phyloP scores from a whole-genome alignment of 92 coral and sea anemone genomes.

The Epizoanthus rinbou region DNA sequence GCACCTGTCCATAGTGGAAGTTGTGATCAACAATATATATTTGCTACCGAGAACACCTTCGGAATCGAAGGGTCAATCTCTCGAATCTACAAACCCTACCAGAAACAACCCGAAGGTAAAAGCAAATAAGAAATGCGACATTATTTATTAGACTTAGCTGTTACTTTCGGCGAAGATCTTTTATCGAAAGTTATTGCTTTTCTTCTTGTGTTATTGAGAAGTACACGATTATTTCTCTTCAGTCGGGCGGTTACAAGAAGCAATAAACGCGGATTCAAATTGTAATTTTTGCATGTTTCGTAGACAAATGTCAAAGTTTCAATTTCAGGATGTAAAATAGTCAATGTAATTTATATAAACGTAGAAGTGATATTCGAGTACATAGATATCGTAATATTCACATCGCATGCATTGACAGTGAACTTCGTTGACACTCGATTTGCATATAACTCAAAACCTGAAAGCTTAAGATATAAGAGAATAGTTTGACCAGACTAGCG shows the following conservation, averaged over 20 bases:
- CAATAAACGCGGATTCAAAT: neutral
- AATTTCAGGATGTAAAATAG: neutral
- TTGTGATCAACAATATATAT: constrained; percentile 36
- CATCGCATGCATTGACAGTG: no score
- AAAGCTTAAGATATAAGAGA: neutral
- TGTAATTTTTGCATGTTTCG: neutral
- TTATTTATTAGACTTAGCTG: neutral
- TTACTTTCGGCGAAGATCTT: neutral
- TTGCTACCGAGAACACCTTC: constrained; percentile 26
- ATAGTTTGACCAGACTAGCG: neutral
- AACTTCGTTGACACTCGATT: no score
- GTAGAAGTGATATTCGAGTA: no score
- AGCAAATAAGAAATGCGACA: neutral
- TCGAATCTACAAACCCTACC: neutral
- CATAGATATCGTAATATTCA: no score
- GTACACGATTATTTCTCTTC: neutral
- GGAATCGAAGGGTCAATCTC: constrained; percentile 11
- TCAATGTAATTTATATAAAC: no score
- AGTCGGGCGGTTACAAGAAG: neutral
- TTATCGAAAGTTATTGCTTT: neutral
- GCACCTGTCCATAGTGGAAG: constrained; percentile 35
- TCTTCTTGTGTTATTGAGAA: neutral
- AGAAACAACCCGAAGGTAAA: neutral
- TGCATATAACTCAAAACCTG: neutral
- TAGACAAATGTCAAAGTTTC: neutral